Evolutionary conservation across 2,888 invertebrate genomes (phyloP).

Genomic region (Patella pellucida): DNA sequence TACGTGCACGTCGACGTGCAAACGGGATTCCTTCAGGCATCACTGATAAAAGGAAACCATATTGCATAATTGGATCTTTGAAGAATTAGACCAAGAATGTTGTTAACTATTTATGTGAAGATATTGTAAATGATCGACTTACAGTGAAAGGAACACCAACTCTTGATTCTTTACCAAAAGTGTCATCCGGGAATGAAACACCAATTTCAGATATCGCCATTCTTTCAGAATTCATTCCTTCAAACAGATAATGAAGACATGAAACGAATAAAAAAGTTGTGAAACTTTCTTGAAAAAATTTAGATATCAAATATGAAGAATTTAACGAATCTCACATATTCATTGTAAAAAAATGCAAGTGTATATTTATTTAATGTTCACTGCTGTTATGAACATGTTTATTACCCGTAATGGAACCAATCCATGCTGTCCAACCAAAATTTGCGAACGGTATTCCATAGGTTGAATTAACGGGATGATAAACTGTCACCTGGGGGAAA

Average conservation of each 20-base stretch:
- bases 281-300: too few species aligned
- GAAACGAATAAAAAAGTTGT: too few species aligned
- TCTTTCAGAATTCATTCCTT: slow-evolving; percentile 48
- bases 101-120: too few species aligned
- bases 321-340: too few species aligned
- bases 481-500: slow-evolving; percentile 55
- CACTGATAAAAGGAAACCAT: too few species aligned
- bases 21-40: too few species aligned
- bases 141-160: slow-evolving; percentile 56
- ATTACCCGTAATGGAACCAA: slow-evolving; percentile 58
- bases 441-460: slow-evolving; percentile 53
- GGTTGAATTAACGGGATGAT: slow-evolving; percentile 40
- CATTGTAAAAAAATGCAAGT: not conserved
- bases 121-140: slow-evolving; percentile 4
- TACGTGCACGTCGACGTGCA: too few species aligned
- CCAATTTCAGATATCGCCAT: slow-evolving; percentile 58
- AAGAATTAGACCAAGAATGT: too few species aligned
- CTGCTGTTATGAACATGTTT: too few species aligned
- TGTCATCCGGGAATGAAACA: slow-evolving; percentile 48
- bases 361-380: too few species aligned
- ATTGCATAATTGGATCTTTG: too few species aligned
- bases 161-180: slow-evolving; percentile 50
- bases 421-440: slow-evolving; percentile 56
- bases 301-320: too few species aligned
- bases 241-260: not conserved